Percentiles rank a stretch among this genome's conserved stretches.
These are phyloP conservation scores for Crypturellus undulatus DNA, from an alignment of 2,113 vertebrate species.

Conservation along the genomic window DNA sequence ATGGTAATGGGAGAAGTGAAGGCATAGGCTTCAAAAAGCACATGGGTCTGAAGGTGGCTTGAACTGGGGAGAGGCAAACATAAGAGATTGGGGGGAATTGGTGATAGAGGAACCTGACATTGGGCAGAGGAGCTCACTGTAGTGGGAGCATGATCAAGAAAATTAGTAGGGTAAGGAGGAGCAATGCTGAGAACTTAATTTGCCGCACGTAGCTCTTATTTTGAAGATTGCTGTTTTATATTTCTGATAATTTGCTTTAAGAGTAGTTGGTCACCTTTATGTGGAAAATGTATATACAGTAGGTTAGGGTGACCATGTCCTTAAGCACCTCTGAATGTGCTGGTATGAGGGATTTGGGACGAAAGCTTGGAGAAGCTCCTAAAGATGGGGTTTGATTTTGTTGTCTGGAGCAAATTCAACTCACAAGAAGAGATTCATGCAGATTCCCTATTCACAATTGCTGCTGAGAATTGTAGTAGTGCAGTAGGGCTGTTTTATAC, in stretches of 20 bases:
- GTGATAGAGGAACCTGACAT: not conserved
- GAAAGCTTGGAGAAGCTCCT: not conserved
- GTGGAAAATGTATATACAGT: not conserved
- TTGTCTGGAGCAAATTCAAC: not conserved
- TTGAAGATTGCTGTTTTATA: not conserved
- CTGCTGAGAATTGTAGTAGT: not conserved
- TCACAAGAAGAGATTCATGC: not conserved
- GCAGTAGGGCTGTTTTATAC: not conserved
- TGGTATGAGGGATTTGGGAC: not conserved
- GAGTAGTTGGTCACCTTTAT: not conserved
- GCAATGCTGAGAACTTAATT: not conserved
- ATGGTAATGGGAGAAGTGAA: fast-evolving
- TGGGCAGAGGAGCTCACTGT: not conserved
- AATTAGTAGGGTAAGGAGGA: not conserved
- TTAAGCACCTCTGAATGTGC: not conserved
- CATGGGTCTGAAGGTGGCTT: not conserved
- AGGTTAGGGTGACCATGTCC: not conserved
- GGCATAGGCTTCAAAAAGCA: fast-evolving
- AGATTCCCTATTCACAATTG: not conserved
- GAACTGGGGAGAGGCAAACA: not conserved
- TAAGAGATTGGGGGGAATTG: not conserved
- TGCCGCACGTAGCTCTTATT: not conserved
- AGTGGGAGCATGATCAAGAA: not conserved
- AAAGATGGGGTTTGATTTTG: not conserved
- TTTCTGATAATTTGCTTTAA: not conserved